A percentile compares a stretch with the other conserved stretches of the same genome.
Conservation (phyloP, 2,888 invertebrate genomes). For the Phortica magna region DNA sequence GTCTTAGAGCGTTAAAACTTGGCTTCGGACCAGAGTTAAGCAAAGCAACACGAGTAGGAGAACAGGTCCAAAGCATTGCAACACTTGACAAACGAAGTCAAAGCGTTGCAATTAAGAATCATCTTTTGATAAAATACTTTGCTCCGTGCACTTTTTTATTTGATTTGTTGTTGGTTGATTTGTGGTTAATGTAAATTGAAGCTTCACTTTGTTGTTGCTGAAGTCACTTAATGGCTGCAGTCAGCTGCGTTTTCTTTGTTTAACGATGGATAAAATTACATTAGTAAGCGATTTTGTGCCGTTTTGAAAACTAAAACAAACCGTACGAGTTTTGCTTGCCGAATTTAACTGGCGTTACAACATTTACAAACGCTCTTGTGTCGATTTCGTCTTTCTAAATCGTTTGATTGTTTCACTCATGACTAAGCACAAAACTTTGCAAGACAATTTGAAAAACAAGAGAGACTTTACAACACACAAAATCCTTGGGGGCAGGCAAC, state of each 20-base stretch:
- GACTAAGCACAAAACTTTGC: too few relatives aligned
- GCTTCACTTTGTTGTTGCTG: not conserved
- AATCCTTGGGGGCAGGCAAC: too few relatives aligned
- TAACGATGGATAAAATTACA: conserved; percentile 33
- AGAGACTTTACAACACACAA: too few relatives aligned
- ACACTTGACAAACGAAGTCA: not conserved
- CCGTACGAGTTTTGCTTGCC: not conserved
- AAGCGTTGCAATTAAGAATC: not conserved
- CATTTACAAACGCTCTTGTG: not conserved
- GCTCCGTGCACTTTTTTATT: not conserved
- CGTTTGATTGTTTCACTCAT: not conserved
- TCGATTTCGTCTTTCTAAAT: not conserved
- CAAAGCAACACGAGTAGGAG: not conserved
- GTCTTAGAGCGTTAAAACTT: too few relatives aligned
- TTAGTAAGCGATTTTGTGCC: not conserved
- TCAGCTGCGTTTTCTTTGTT: conserved; percentile 17
- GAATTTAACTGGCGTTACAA: not conserved
- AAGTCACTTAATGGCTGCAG: not conserved
- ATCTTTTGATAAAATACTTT: not conserved
- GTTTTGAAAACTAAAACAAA: not conserved
- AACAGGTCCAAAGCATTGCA: not conserved
- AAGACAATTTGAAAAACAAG: too few relatives aligned
- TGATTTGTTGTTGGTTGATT: too few relatives aligned
- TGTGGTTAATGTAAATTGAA: not conserved
- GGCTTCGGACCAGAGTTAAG: not conserved